phyloP scores from a whole-genome alignment of 2,113 vertebrate genomes.

The Oncorhynchus keta region DNA sequence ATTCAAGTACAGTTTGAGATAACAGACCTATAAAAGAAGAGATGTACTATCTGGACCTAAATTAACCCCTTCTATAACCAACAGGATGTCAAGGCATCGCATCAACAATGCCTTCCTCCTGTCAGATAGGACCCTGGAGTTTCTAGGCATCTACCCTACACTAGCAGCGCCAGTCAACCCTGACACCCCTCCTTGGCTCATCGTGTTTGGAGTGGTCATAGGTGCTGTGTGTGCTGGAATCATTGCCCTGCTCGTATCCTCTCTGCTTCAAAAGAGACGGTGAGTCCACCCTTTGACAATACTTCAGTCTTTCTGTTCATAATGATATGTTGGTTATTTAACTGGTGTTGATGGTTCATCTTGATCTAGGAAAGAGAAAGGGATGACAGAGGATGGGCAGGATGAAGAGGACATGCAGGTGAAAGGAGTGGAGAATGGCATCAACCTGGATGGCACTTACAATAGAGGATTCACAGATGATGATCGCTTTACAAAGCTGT shows the following conservation, averaged over 20 bases:
- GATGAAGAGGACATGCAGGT: conserved; percentile 55
- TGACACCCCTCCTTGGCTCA: conserved; percentile 82
- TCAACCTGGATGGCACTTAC: conserved; percentile 63
- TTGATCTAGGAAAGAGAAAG: conserved; percentile 55
- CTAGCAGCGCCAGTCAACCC: conserved; percentile 67
- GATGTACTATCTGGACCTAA: background rate
- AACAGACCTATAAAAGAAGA: background rate
- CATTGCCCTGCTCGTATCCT: conserved; percentile 69
- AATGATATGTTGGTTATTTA: background rate
- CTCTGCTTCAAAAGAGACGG: conserved; percentile 73
- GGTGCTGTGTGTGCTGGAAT: conserved; percentile 73
- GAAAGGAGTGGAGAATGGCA: conserved; percentile 64
- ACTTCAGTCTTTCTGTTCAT: background rate
- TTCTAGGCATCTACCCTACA: conserved; percentile 85
- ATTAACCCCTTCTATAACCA: conserved; percentile 20
- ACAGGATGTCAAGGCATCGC: conserved; percentile 80
- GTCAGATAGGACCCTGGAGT: conserved; percentile 88
- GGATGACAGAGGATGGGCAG: conserved; percentile 62
- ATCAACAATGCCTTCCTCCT: conserved; percentile 92
- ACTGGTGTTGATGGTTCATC: background rate
- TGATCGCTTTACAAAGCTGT: conserved; percentile 82
- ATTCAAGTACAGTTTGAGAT: too few species aligned
- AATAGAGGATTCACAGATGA: conserved; percentile 80
- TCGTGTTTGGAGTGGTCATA: conserved; percentile 87
- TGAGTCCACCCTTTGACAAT: conserved; percentile 55